Evolutionary conservation across 2,888 invertebrate species (phyloP), one percentile per base, ranked within the genome.

Genomic region (Eupsilia transversa): DNA sequence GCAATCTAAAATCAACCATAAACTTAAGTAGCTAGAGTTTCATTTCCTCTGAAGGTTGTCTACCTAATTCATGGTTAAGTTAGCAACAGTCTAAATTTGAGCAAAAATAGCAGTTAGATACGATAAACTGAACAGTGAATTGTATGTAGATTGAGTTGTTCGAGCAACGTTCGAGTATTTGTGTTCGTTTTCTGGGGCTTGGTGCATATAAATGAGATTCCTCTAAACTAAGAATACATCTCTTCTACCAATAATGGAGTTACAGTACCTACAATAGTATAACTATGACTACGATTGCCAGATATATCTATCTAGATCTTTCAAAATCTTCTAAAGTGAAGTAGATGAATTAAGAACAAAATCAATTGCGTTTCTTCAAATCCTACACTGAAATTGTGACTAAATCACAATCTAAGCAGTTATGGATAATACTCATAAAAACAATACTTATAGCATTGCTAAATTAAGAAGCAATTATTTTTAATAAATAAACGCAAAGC

Each of bases 81-180:
- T 84, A 80, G 80, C 74, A 82, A 64, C 66, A 68, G 79, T 83
- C 35, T 60, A 84, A 87, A 85, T 78, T 83, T 72, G 80, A 77
- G 72, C 82, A 86, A 89, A 86, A 89, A 86, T 89, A 82, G 66
- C 84, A 82, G 81, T 79, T 78, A 73, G 56, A 57, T 84, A 56
- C 72, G 72, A 74, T 83, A 74, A 82, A 86, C 35, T 69, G 61
- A 77, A 63, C 46, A 65, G 23, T 57, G 63, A 73, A 73, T 74
- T 73, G 74, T 73, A 80, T 78, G 74, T 67, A 77, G 77, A 86
- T 80, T 67, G 68, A 33, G 63, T 71, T 82, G 64, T 74, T 75
- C 61, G 46, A 65, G 35, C 20, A 43, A 75, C 30, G 54, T 33
- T 78, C 20, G 52, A 23, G 69, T 72, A 49, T 74, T 83, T 66